Evolutionary conservation across 2,888 invertebrate species (phyloP).

Genomic region (Philaethria dido): DNA sequence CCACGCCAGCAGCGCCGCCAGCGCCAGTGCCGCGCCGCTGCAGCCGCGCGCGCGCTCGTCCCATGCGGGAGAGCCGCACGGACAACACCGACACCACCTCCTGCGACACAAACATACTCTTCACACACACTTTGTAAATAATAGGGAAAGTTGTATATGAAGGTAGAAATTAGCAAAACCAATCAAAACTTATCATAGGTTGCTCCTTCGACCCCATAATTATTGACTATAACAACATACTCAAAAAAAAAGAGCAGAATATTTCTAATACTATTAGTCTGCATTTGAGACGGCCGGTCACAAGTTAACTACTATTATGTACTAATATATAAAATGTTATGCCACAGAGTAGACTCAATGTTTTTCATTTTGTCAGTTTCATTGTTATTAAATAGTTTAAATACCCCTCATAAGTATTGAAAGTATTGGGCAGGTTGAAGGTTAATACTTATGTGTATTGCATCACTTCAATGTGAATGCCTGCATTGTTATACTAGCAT

Average conservation of each 20-base stretch:
- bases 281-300: too few relatives aligned
- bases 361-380: neutral
- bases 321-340: too few relatives aligned
- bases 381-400: neutral
- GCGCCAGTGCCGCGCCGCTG: slow-evolving; percentile 46
- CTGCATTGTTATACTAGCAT: neutral
- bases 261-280: too few relatives aligned
- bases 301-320: too few relatives aligned
- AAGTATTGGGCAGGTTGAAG: neutral
- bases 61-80: slow-evolving; percentile 48
- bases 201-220: too few relatives aligned
- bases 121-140: neutral
- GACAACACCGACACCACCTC: slow-evolving; percentile 44
- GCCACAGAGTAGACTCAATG: too few relatives aligned
- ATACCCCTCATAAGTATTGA: neutral
- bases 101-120: neutral
- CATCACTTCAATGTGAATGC: neutral
- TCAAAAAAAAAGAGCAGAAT: too few relatives aligned
- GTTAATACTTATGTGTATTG: neutral
- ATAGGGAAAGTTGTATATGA: too few relatives aligned
- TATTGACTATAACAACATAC: too few relatives aligned
- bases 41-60: slow-evolving; percentile 56
- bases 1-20: slow-evolving; percentile 46
- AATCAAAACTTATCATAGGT: too few relatives aligned
- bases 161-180: too few relatives aligned